phyloP scores from a whole-genome alignment of 2,888 invertebrate species.

The Crioceris asparagi region DNA sequence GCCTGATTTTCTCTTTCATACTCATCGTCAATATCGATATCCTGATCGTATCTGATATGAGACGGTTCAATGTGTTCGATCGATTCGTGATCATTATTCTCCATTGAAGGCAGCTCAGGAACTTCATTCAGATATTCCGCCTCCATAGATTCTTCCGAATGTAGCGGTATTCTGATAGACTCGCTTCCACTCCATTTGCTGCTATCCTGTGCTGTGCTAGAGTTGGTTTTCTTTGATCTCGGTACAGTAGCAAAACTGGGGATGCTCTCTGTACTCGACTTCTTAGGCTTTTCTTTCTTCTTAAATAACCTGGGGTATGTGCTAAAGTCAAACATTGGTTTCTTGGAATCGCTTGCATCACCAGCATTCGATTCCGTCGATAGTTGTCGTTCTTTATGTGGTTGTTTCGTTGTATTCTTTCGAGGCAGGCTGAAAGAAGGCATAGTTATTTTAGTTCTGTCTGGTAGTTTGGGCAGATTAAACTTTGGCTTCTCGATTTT shows the following conservation, averaged over 20 bases:
- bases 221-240: slow-evolving; percentile 30
- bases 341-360: slow-evolving; percentile 46
- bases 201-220: slow-evolving; percentile 12
- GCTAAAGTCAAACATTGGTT: slow-evolving; percentile 58
- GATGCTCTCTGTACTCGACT: slow-evolving; percentile 40
- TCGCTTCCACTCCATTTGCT: slow-evolving; percentile 22
- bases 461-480: slow-evolving; percentile 50
- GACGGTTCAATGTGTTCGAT: slow-evolving; percentile 22
- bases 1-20: slow-evolving; percentile 45
- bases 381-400: slow-evolving; percentile 34
- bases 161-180: slow-evolving; percentile 31
- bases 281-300: slow-evolving; percentile 17
- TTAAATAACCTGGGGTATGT: slow-evolving; percentile 67
- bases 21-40: slow-evolving; percentile 39
- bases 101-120: not conserved
- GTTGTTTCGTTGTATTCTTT: slow-evolving; percentile 32
- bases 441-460: slow-evolving; percentile 51
- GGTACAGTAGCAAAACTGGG: slow-evolving; percentile 60
- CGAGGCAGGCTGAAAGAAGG: slow-evolving; percentile 42
- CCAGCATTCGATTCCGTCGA: slow-evolving; percentile 44
- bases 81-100: slow-evolving; percentile 3
- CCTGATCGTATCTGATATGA: slow-evolving; percentile 34
- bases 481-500: slow-evolving; percentile 48
- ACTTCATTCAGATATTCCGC: slow-evolving; percentile 8
- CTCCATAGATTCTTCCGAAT: slow-evolving; percentile 33